phyloP scores from a whole-genome alignment of 2,113 vertebrate genomes.

The Nipponia nippon region DNA sequence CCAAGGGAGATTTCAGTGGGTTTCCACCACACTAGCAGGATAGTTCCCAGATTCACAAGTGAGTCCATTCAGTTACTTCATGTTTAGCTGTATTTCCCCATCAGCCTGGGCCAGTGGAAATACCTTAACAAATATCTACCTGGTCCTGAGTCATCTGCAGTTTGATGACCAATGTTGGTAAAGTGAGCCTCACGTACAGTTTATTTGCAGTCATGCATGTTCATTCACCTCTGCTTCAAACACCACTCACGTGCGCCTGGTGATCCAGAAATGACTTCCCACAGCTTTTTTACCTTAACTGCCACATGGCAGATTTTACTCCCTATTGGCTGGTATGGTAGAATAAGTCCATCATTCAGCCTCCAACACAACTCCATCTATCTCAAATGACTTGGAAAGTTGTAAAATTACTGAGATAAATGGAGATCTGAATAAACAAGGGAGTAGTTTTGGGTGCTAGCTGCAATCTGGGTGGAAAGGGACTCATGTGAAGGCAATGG shows the following conservation, averaged over 20 bases:
- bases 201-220: not conserved
- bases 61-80: not conserved
- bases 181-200: not conserved
- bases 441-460: not conserved
- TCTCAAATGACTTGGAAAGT: not conserved
- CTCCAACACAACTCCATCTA: not conserved
- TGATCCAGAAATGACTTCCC: not conserved
- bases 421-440: not conserved
- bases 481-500: not conserved
- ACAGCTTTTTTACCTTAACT: not conserved
- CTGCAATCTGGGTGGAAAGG: not conserved
- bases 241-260: not conserved
- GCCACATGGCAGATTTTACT: not conserved
- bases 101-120: not conserved
- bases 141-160: not conserved
- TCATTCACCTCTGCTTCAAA: not conserved
- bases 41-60: not conserved
- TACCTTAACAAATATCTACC: not conserved
- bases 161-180: not conserved
- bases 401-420: not conserved
- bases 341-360: not conserved
- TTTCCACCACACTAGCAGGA: not conserved
- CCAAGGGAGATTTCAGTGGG: not conserved
- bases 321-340: not conserved
- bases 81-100: not conserved